A percentile compares a stretch with the other conserved stretches of the same genome.
These are phyloP conservation scores for Mustela erminea DNA, from an alignment of 2,797 vertebrate genomes.

Conservation along the genomic window DNA sequence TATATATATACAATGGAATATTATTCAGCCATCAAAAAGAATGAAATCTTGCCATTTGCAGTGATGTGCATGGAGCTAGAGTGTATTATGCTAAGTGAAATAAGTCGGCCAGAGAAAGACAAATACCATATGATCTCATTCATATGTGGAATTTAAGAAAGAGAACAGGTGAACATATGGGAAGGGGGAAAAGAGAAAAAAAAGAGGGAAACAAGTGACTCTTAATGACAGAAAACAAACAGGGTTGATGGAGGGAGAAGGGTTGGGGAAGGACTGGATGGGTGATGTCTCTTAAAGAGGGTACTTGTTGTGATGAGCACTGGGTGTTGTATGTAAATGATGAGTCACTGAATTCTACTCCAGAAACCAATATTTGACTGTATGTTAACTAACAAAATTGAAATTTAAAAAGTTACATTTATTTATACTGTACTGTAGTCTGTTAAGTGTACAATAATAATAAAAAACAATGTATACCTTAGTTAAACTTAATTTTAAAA, in stretches of 20 bases:
- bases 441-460: background rate
- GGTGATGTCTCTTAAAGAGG: background rate
- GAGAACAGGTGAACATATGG: background rate
- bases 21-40: too few species aligned
- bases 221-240: background rate
- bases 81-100: too few species aligned
- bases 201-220: background rate
- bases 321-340: background rate
- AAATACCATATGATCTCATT: too few species aligned
- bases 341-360: background rate
- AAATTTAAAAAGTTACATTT: background rate
- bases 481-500: background rate
- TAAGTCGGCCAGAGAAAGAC: too few species aligned
- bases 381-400: background rate
- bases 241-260: background rate
- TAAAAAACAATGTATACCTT: background rate
- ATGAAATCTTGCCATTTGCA: too few species aligned
- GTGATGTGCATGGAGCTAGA: too few species aligned
- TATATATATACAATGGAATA: too few species aligned
- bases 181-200: background rate
- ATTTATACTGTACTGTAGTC: background rate
- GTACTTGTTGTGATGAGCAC: background rate
- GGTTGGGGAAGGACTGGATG: background rate
- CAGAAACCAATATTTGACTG: background rate
- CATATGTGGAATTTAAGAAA: background rate